Evolutionary conservation across 2,113 vertebrate genomes (phyloP), one percentile per base, ranked within the genome.

Genomic region (Hemiprocne comata): DNA sequence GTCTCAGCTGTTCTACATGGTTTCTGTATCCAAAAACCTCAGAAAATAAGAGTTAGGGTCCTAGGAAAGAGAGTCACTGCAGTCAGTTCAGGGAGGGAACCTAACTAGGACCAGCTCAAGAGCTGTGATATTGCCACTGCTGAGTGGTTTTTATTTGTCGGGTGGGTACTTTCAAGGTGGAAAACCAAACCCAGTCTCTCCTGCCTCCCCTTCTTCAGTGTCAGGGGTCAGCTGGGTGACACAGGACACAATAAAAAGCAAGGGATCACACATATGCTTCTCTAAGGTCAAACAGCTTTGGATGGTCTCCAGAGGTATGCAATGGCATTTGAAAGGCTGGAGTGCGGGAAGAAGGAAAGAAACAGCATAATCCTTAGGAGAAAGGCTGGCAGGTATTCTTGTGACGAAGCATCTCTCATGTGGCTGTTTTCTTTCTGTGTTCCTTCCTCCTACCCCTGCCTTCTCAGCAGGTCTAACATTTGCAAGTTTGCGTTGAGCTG

Each of bases 341-440:
- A 1, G 5, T 44, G 29, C 23, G 67, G 20, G 9, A 60, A 67
- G 13, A 40, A 85, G 51, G 18, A 80, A 89, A 58, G 26, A 64
- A 89, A 79, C 13, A 46, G 3, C 44, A 31, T 8, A 70, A 46
- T 54, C 7, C 48, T 77, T 38, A 62, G 21, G 19, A 82, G 40
- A 84, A 88, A 86, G 33, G 10, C 46, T 95, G 42, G 17, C 34
- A 86, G 72, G 79, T 89, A 31, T 82, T 95, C 53, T 18, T 90
- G 31, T 88, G 71, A 53, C 50, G 46, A 77, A 70, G 10, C 29
- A 29, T 88, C 23, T 44, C 28, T 66, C 60, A 24, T 40, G 58
- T 42, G 51, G 42, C 53, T 91, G 19, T 90, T 90, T 91, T 88
- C 36, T 31, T 78, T 65, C 70, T 82, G 36, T 34, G 40, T 94